Evolutionary conservation across 2,113 vertebrate genomes (phyloP).

Genomic region (Rutilus rutilus): DNA sequence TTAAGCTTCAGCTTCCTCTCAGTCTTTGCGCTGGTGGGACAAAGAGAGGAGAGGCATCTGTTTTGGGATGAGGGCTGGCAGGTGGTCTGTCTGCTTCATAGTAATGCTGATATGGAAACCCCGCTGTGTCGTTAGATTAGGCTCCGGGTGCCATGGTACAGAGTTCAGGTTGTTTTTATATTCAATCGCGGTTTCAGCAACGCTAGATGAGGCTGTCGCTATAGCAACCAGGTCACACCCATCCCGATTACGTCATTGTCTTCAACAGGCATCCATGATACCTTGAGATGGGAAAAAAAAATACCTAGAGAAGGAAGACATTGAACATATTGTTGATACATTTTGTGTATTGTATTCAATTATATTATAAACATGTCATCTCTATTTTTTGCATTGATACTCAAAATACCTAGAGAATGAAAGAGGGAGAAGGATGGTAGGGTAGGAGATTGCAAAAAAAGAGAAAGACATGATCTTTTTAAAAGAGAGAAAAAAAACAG

Average conservation of each 20-base stretch:
- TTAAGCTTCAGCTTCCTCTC: not conserved
- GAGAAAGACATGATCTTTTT: not conserved
- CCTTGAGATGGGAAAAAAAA: no score
- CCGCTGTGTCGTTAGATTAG: not conserved
- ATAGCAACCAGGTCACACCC: constrained; percentile 76
- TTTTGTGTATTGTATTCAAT: no score
- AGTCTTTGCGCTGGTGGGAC: not conserved
- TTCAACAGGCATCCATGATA: constrained; percentile 56
- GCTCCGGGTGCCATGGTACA: not conserved
- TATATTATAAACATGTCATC: no score
- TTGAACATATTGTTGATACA: no score
- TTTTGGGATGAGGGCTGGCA: constrained; percentile 17
- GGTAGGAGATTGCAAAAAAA: not conserved
- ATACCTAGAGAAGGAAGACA: no score
- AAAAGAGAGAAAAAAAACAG: not conserved
- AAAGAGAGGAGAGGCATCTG: constrained; percentile 27
- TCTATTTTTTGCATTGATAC: no score
- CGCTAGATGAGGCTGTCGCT: constrained; percentile 64
- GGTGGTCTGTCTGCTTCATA: constrained; percentile 55
- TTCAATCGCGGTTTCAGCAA: constrained; percentile 18
- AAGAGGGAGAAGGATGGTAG: constrained; percentile 45
- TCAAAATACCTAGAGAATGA: constrained; percentile 53
- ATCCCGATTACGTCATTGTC: constrained; percentile 72
- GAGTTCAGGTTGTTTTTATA: constrained; percentile 47
- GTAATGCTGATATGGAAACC: constrained; percentile 44